Percentiles rank a stretch among this genome's conserved stretches.
phyloP scores from a whole-genome alignment of 37 sponge, comb jelly and placozoan genomes.

The Aplysina aerophoba region DNA sequence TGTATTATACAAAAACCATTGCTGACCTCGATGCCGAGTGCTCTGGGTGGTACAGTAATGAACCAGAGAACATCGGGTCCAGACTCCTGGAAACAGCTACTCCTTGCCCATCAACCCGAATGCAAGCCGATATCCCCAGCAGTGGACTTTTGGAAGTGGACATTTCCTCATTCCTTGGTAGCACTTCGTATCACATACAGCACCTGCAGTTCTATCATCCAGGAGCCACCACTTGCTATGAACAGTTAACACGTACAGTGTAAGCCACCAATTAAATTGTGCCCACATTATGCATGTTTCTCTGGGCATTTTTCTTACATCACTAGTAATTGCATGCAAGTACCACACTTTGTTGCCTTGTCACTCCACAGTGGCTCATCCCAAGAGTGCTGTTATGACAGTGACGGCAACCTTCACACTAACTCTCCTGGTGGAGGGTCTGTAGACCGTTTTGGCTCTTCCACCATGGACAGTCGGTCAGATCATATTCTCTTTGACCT shows the following conservation, averaged over 20 bases:
- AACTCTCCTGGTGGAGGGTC: slow-evolving; percentile 32
- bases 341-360: too few relatives aligned
- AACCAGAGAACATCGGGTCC: not conserved
- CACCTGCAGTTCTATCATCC: too few relatives aligned
- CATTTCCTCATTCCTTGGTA: too few relatives aligned
- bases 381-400: slow-evolving; percentile 48
- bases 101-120: slow-evolving; percentile 36
- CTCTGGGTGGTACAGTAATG: not conserved
- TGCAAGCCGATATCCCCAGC: slow-evolving; percentile 19
- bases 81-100: too few relatives aligned
- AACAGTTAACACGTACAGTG: too few relatives aligned
- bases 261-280: too few relatives aligned
- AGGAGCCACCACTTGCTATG: too few relatives aligned
- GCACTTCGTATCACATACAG: too few relatives aligned
- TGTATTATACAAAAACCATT: too few relatives aligned
- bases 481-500: slow-evolving; percentile 26
- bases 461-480: not conserved
- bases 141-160: slow-evolving; percentile 5
- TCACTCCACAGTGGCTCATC: not conserved
- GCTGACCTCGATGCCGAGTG: not conserved
- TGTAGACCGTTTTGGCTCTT: slow-evolving; percentile 21
- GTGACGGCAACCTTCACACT: not conserved
- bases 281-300: too few relatives aligned
- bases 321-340: too few relatives aligned
- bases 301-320: too few relatives aligned